Evolutionary conservation across 2,113 vertebrate species (phyloP).

Genomic region (Eurypyga helias): DNA sequence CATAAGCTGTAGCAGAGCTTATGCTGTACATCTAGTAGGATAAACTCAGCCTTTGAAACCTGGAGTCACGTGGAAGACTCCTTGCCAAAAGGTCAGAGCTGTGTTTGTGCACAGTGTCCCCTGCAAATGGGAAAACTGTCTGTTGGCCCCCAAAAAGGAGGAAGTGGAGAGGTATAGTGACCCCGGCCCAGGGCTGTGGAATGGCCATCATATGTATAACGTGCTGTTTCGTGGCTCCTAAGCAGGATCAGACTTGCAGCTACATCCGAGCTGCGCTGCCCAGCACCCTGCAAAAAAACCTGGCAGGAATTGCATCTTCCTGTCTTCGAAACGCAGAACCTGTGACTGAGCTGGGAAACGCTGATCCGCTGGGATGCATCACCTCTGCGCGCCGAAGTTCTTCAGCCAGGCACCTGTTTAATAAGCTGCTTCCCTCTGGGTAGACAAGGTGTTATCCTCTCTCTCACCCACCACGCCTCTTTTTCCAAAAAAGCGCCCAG

Average conservation of each 20-base stretch:
- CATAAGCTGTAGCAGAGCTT: background rate
- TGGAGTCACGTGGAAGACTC: background rate
- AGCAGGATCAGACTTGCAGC: background rate
- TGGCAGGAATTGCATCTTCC: background rate
- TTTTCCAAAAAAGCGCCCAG: background rate
- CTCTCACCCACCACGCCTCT: background rate
- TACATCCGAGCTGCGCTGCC: background rate
- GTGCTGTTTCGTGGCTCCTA: background rate
- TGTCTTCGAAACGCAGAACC: background rate
- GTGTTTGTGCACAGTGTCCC: background rate
- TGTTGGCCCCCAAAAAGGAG: background rate
- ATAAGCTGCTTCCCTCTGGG: background rate
- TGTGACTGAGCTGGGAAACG: background rate
- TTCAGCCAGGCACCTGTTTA: background rate
- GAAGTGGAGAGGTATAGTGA: background rate
- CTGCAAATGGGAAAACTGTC: background rate
- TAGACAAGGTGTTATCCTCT: background rate
- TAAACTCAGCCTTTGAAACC: background rate
- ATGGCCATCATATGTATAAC: rapidly evolving
- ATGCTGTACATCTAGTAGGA: background rate
- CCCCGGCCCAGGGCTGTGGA: background rate
- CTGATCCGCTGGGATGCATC: background rate
- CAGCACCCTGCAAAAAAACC: background rate
- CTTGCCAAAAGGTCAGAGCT: background rate
- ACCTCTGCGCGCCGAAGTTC: background rate